phyloP scores from a whole-genome alignment of 2,113 vertebrate species.

The Aegotheles bennettii region DNA sequence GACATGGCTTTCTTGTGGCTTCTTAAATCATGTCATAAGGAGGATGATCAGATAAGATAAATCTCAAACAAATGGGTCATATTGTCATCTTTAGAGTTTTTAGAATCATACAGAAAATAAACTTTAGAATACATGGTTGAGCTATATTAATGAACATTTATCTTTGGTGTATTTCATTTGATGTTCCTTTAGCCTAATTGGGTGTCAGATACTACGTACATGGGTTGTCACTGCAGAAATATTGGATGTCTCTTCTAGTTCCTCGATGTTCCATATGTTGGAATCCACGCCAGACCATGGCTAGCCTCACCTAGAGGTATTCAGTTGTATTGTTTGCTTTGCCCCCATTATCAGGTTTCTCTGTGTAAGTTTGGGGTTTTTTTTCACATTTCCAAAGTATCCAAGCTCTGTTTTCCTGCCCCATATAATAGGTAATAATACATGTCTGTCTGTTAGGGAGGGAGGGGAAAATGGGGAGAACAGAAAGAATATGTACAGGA shows the following conservation, averaged over 20 bases:
- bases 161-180: not conserved
- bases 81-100: not conserved
- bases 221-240: not conserved
- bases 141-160: not conserved
- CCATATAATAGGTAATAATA: not conserved
- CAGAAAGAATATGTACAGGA: not conserved
- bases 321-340: not conserved
- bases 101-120: not conserved
- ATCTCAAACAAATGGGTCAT: not conserved
- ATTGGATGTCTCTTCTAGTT: not conserved
- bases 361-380: not conserved
- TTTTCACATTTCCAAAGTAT: not conserved
- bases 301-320: not conserved
- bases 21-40: not conserved
- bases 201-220: not conserved
- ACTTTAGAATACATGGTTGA: not conserved
- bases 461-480: not conserved
- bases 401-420: not conserved
- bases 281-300: not conserved
- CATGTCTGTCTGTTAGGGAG: not conserved
- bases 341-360: not conserved
- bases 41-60: not conserved
- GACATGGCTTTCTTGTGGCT: not conserved
- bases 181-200: not conserved
- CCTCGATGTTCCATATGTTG: not conserved